These are phyloP conservation scores for Melanotus villosus DNA, from an alignment of 2,888 invertebrate genomes.

Conservation along the genomic window DNA sequence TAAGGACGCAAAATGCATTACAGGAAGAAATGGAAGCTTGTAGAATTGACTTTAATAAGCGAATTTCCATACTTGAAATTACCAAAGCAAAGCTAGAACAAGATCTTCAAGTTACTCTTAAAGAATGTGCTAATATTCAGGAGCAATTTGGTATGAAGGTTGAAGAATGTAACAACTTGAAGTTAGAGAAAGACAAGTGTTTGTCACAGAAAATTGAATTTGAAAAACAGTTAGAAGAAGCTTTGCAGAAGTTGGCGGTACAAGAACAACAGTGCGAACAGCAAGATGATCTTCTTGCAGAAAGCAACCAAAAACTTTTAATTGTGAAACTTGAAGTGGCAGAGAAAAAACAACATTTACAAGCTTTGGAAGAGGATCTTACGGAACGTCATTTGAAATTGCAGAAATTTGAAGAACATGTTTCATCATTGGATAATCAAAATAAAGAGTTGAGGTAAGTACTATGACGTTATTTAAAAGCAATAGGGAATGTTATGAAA, in stretches of 20 bases:
- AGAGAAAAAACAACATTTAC: slow-evolving; percentile 28
- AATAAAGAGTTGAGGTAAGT: slow-evolving; percentile 24
- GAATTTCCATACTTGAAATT: slow-evolving; percentile 32
- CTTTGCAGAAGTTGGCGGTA: slow-evolving; percentile 27
- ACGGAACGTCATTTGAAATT: background rate
- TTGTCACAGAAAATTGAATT: background rate
- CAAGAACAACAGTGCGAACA: slow-evolving; percentile 39
- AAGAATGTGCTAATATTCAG: slow-evolving; percentile 16
- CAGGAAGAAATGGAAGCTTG: slow-evolving; percentile 33
- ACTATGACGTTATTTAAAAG: too few species aligned
- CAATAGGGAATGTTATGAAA: too few species aligned
- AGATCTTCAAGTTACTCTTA: slow-evolving; percentile 17
- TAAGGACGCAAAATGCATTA: slow-evolving; percentile 14
- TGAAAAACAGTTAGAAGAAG: slow-evolving; percentile 2
- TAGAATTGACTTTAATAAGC: slow-evolving; percentile 33
- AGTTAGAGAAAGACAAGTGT: slow-evolving; percentile 29
- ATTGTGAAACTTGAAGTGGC: slow-evolving; percentile 41
- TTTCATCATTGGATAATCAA: background rate
- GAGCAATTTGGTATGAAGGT: slow-evolving; percentile 29
- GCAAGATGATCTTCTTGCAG: slow-evolving; percentile 36
- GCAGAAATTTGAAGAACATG: background rate
- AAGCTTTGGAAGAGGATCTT: background rate
- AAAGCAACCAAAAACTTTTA: slow-evolving; percentile 39
- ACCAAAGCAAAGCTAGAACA: slow-evolving; percentile 32
- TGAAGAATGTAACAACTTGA: slow-evolving; percentile 38